These are phyloP conservation scores for Trichechus manatus DNA, from an alignment of 2,113 vertebrate species.

Conservation along the genomic window DNA sequence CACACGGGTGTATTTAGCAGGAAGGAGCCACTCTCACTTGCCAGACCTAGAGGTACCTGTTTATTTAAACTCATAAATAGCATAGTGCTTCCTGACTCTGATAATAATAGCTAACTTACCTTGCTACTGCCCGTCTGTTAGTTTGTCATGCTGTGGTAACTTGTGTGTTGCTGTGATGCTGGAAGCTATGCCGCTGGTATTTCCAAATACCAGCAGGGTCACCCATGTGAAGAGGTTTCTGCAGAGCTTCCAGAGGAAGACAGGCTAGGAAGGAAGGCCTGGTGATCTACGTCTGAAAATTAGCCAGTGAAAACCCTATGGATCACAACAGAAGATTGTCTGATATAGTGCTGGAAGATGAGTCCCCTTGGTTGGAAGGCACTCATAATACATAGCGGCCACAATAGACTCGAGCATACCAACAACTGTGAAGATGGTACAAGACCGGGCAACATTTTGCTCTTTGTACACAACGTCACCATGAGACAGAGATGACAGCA, in stretches of 20 bases:
- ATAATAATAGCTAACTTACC: neutral
- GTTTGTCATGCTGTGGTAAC: neutral
- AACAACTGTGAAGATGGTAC: no score
- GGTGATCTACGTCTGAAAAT: neutral
- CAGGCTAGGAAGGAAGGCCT: neutral
- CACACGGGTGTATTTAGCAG: neutral
- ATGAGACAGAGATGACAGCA: no score
- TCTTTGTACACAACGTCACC: no score
- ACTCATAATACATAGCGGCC: no score
- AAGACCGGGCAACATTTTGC: no score
- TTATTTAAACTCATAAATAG: neutral
- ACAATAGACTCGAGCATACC: no score
- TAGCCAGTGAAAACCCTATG: neutral
- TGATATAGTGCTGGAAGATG: no score
- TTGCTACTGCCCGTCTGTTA: neutral
- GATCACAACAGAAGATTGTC: no score
- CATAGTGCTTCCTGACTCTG: neutral
- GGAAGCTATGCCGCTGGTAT: neutral
- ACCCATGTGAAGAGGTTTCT: neutral
- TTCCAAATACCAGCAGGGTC: neutral
- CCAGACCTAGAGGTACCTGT: neutral
- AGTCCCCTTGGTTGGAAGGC: no score
- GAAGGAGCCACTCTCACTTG: neutral
- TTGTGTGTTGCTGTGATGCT: neutral
- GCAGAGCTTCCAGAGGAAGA: neutral